These are phyloP conservation scores for Myrmecobius fasciatus DNA, from an alignment of 2,113 vertebrate species.

Conservation along the genomic window DNA sequence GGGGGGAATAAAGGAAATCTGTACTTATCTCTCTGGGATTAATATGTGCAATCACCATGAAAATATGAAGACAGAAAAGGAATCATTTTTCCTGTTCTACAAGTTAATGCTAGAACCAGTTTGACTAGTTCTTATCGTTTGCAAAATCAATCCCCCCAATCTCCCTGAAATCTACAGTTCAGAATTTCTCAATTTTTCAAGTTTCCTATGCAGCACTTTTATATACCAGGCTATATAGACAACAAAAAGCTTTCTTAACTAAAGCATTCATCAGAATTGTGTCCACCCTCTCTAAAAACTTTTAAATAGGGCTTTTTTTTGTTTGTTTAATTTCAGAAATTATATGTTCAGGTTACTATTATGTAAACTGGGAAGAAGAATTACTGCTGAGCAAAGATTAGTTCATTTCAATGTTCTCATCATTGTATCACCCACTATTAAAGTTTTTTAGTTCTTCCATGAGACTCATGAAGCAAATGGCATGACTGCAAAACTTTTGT, in stretches of 20 bases:
- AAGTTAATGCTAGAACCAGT: not conserved
- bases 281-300: not conserved
- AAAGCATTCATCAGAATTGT: not conserved
- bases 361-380: not conserved
- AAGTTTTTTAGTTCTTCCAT: not conserved
- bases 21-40: not conserved
- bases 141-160: not conserved
- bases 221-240: not conserved
- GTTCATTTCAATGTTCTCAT: not conserved
- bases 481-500: not conserved
- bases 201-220: not conserved
- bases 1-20: constrained; percentile 47
- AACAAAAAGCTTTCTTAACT: not conserved
- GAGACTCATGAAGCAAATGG: not conserved
- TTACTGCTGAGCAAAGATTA: not conserved
- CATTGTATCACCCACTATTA: not conserved
- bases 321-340: not conserved
- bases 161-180: not conserved
- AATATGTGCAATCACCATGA: not conserved
- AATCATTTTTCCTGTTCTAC: not conserved
- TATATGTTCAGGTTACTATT: not conserved
- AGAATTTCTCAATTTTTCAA: not conserved
- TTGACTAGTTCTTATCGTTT: not conserved
- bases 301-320: not conserved
- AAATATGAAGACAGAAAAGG: not conserved